Conservation (phyloP, 2,113 vertebrate genomes). For the Lynx canadensis region DNA sequence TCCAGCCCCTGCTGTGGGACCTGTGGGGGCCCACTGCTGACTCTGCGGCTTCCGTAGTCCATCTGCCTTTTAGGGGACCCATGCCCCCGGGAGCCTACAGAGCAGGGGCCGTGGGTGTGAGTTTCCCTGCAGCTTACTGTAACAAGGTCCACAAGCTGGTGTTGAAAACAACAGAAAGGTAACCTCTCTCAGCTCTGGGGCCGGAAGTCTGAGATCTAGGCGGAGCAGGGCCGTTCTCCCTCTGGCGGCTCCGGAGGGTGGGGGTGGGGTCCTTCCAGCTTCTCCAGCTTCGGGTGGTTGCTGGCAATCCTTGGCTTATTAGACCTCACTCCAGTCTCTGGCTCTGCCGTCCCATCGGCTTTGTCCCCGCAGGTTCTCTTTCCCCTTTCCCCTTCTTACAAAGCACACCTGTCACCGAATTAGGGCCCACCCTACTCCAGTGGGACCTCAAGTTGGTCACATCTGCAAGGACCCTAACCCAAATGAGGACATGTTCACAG, state of each 20-base stretch:
- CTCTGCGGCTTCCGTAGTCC: neutral
- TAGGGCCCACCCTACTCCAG: neutral
- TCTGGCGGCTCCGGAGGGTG: neutral
- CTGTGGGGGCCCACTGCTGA: neutral
- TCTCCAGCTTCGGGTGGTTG: too few relatives aligned
- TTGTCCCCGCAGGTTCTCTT: neutral
- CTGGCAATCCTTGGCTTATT: neutral
- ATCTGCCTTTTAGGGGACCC: neutral
- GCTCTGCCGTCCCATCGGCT: accelerated
- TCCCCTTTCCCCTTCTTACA: neutral
- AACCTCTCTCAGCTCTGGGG: neutral
- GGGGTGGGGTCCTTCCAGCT: neutral
- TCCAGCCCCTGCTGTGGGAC: neutral
- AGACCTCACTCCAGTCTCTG: neutral
- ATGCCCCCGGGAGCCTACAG: neutral
- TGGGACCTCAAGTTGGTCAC: neutral
- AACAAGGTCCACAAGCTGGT: neutral
- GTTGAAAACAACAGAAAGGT: neutral
- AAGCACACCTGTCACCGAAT: neutral
- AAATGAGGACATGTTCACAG: neutral
- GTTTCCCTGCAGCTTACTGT: too few relatives aligned
- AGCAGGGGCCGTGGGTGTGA: neutral
- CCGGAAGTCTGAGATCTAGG: neutral
- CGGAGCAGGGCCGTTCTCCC: accelerated
- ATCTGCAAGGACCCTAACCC: neutral